Conservation (phyloP, 2,113 vertebrate species). For the crab-eating macaque (Macaca fascicularis) region T2T-MFA8v1.1 NC_088380.1:8454501-8455000, state of each 20-base stretch:
- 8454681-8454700: neutral
- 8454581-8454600: slow-evolving; percentile 13
- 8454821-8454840: slow-evolving; percentile 55
- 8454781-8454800: slow-evolving; percentile 37
- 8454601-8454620: slow-evolving; percentile 29
- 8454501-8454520: neutral
- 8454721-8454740: slow-evolving; percentile 20
- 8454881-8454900: slow-evolving; percentile 66
- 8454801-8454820: slow-evolving; percentile 64
- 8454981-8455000: slow-evolving; percentile 27
- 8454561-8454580: neutral
- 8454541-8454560: neutral
- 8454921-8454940: slow-evolving; percentile 55
- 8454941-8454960: slow-evolving; percentile 27
- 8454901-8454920: slow-evolving; percentile 39
- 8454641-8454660: neutral
- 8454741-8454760: neutral
- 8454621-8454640: neutral
- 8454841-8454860: slow-evolving; percentile 39
- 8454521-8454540: neutral
- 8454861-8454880: slow-evolving; percentile 68
- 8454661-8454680: neutral
- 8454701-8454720: slow-evolving; percentile 19
- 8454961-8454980: slow-evolving; percentile 42
- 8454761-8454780: neutral